These are phyloP conservation scores for Ahaetulla prasina DNA, from an alignment of 2,113 vertebrate species.

Conservation along the genomic window DNA sequence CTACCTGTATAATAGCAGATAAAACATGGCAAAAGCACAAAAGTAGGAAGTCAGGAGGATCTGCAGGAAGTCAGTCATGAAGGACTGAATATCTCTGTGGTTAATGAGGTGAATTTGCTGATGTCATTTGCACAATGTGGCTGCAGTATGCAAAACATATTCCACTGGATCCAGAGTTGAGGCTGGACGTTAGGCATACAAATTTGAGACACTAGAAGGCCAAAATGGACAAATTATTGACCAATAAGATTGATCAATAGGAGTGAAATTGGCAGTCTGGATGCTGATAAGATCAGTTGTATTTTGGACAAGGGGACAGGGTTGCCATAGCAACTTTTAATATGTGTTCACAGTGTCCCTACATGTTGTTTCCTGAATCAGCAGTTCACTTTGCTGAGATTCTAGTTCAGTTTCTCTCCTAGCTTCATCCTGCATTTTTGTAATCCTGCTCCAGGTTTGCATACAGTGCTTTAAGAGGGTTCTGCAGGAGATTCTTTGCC, in stretches of 20 bases:
- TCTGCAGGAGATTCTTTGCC: not conserved
- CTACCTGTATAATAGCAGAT: not conserved
- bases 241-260: no score
- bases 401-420: not conserved
- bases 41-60: not conserved
- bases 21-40: not conserved
- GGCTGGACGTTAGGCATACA: not conserved
- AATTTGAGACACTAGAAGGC: not conserved
- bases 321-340: not conserved
- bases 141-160: not conserved
- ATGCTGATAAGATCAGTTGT: not conserved
- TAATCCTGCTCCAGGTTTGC: not conserved
- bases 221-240: not conserved
- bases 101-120: not conserved
- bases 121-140: not conserved
- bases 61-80: not conserved
- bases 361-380: not conserved
- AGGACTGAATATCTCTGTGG: not conserved
- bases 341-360: not conserved
- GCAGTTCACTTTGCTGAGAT: not conserved
- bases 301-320: not conserved
- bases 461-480: not conserved
- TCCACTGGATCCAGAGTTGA: not conserved
- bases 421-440: not conserved
- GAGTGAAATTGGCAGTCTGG: not conserved